Evolutionary conservation across 2,797 vertebrate species (phyloP).

Genomic region (Sebastes ruberrimus): DNA sequence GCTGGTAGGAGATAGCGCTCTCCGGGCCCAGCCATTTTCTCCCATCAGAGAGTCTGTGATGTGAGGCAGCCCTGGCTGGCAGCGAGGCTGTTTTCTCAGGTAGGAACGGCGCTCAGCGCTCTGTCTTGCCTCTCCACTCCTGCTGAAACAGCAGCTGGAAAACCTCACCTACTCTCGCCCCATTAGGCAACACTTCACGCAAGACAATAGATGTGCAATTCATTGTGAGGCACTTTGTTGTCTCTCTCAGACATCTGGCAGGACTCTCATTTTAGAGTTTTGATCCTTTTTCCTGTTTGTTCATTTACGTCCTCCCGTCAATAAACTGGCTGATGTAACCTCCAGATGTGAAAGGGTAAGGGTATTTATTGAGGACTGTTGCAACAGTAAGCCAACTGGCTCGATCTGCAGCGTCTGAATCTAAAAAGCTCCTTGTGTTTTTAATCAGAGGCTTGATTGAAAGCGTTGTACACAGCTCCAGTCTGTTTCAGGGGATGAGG

Average conservation of each 20-base stretch:
- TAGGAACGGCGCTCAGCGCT: conserved; percentile 40
- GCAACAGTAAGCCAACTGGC: conserved; percentile 26
- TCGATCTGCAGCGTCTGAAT: conserved; percentile 1
- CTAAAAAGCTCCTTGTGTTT: conserved; percentile 35
- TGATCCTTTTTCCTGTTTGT: conserved; percentile 22
- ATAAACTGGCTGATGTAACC: conserved; percentile 42
- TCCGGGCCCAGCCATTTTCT: conserved; percentile 53
- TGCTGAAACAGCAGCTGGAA: conserved; percentile 63
- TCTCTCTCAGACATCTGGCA: conserved; percentile 38
- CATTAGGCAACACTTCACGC: conserved; percentile 53
- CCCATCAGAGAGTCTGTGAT: conserved; percentile 61
- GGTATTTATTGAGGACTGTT: conserved; percentile 28
- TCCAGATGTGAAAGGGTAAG: conserved; percentile 38
- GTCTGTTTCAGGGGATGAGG: conserved; percentile 68
- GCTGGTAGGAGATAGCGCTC: conserved; percentile 61
- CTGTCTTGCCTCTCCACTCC: conserved; percentile 39
- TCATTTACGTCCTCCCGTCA: conserved; percentile 38
- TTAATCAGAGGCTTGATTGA: conserved; percentile 62
- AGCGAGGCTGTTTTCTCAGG: conserved; percentile 52
- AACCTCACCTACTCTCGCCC: conserved; percentile 45
- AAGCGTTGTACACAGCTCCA: conserved; percentile 46
- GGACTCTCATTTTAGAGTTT: conserved; percentile 15
- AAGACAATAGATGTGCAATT: conserved; percentile 44
- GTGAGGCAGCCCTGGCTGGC: conserved; percentile 61
- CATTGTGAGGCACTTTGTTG: conserved; percentile 41